A percentile compares a stretch with the other conserved stretches of the same genome.
phyloP scores from a whole-genome alignment of 92 coral and sea anemone genomes.

The Plumapathes pennacea region DNA sequence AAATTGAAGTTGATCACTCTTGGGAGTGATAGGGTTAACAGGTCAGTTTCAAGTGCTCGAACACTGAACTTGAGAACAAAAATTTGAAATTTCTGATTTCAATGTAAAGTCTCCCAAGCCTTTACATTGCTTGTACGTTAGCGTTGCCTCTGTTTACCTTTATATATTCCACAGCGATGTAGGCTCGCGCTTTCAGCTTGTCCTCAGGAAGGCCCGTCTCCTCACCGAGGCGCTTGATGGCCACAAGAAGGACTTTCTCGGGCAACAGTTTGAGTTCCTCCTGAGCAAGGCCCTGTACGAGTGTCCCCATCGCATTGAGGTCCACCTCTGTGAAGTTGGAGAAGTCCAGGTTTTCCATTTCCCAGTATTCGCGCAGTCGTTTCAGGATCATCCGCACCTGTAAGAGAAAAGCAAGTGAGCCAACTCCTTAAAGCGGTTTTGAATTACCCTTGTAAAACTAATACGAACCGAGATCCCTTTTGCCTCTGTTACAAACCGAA shows the following conservation, averaged over 20 bases:
- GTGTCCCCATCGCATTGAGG: conserved; percentile 83
- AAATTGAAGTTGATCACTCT: too few relatives aligned
- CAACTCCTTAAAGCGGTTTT: too few relatives aligned
- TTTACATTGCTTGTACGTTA: not conserved
- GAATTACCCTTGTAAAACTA: too few relatives aligned
- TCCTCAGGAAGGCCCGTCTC: conserved; percentile 89
- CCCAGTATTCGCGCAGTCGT: conserved; percentile 97
- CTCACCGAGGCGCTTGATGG: conserved; percentile 90
- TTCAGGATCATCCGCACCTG: conserved; percentile 71
- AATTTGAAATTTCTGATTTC: not conserved
- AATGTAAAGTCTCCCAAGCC: not conserved
- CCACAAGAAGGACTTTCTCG: conserved; percentile 62
- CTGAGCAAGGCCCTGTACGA: conserved; percentile 74
- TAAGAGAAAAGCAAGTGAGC: too few relatives aligned
- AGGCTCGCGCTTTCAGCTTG: conserved; percentile 85
- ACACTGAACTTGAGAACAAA: not conserved
- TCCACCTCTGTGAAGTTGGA: conserved; percentile 89
- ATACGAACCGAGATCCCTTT: too few relatives aligned
- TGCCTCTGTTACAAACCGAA: too few relatives aligned
- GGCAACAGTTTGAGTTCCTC: conserved; percentile 71
- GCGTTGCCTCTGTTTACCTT: conserved; percentile 80
- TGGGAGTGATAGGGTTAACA: too few relatives aligned
- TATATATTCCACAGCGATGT: conserved; percentile 73
- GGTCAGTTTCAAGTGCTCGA: not conserved
- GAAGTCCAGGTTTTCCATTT: conserved; percentile 74